Percentiles rank a stretch among this genome's conserved stretches.
Conservation (phyloP, 2,113 vertebrate genomes). For the Cyphomyrus plagiostoma region DNA sequence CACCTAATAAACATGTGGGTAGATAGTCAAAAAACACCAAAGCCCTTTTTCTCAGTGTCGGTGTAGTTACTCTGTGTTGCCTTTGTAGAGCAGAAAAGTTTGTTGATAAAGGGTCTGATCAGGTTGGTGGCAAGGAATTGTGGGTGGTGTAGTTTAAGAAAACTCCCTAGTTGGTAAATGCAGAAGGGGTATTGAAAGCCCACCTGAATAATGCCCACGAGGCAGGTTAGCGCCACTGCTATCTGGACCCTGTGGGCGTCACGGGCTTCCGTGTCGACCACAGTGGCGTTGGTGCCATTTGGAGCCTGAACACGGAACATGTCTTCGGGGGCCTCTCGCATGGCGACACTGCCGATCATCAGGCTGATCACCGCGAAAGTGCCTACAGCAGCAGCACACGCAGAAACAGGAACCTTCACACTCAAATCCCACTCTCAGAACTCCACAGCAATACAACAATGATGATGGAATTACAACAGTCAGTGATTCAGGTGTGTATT, state of each 20-base stretch:
- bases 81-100: neutral
- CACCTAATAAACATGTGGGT: neutral
- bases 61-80: neutral
- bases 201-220: constrained; percentile 92
- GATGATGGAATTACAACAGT: neutral
- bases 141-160: neutral
- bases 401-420: neutral
- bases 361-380: constrained; percentile 94
- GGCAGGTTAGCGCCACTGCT: constrained; percentile 77
- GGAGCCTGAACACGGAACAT: constrained; percentile 44
- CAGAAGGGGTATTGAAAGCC: neutral
- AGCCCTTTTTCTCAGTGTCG: neutral
- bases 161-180: neutral
- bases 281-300: constrained; percentile 69
- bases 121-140: neutral
- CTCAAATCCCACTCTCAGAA: neutral
- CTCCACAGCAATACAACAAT: neutral
- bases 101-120: neutral
- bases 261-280: constrained; percentile 53
- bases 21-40: neutral
- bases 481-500: neutral
- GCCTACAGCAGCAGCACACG: constrained; percentile 52
- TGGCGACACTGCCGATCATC: constrained; percentile 85
- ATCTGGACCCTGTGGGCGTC: constrained; percentile 77
- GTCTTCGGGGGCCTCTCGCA: constrained; percentile 80